Conservation (phyloP, 1,140 invertebrate species). For the Drosophila ambigua region DNA sequence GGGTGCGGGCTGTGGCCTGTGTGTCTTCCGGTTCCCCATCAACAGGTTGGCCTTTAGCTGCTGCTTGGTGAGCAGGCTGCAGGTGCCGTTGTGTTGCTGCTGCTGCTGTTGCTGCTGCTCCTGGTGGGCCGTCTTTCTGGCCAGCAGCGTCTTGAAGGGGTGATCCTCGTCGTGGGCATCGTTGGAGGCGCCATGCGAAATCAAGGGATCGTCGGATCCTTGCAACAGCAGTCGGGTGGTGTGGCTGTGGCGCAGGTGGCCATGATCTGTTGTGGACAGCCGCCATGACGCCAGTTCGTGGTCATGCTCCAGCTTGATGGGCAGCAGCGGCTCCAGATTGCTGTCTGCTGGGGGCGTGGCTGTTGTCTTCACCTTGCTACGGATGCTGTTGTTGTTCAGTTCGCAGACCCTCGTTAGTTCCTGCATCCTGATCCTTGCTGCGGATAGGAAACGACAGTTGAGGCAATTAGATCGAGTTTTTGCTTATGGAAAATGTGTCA, state of each 20-base stretch:
- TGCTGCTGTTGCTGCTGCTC: conserved; percentile 29
- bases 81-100: conserved; percentile 51
- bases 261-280: conserved; percentile 45
- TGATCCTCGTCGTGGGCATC: conserved; percentile 76
- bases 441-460: neutral
- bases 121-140: conserved; percentile 41
- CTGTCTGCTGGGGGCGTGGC: conserved; percentile 10
- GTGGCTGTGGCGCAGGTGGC: conserved; percentile 41
- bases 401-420: conserved; percentile 41
- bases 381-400: conserved; percentile 14
- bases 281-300: conserved; percentile 61
- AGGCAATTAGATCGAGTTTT: neutral
- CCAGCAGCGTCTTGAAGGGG: conserved; percentile 63
- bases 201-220: conserved; percentile 80
- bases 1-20: neutral
- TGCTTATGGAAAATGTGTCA: conserved; percentile 6
- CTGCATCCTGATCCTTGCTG: conserved; percentile 44
- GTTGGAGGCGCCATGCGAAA: conserved; percentile 71
- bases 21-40: conserved; percentile 64
- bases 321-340: conserved; percentile 38
- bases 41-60: conserved; percentile 73
- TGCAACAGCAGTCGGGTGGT: conserved; percentile 67
- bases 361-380: conserved; percentile 15
- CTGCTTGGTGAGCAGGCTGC: conserved; percentile 75
- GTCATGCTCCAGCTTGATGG: conserved; percentile 68